These are phyloP conservation scores for Cynopterus brachyotis DNA, from an alignment of 2,113 vertebrate species.

Conservation along the genomic window DNA sequence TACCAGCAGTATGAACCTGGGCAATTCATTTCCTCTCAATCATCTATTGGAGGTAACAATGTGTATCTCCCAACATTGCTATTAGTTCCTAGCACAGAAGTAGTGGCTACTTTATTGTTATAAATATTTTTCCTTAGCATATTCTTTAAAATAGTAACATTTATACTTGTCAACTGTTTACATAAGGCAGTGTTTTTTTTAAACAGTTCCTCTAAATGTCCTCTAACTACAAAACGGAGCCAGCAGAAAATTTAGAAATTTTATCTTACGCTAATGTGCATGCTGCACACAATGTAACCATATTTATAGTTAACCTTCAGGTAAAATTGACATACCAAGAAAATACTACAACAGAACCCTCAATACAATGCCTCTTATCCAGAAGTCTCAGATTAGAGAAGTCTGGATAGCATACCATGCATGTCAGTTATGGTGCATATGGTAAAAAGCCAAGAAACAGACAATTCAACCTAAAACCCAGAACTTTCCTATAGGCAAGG, in stretches of 20 bases:
- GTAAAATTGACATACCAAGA: slow-evolving; percentile 36
- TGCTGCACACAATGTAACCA: background rate
- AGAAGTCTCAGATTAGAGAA: slow-evolving; percentile 36
- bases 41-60: background rate
- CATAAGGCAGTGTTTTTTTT: background rate
- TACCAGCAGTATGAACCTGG: background rate
- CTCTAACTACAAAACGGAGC: background rate
- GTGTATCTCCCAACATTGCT: background rate
- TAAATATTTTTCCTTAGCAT: background rate
- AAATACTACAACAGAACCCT: background rate
- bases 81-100: background rate
- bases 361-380: background rate
- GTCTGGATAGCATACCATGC: background rate
- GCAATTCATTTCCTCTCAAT: background rate
- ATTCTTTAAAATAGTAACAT: slow-evolving; percentile 36
- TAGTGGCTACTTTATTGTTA: background rate
- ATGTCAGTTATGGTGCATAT: background rate
- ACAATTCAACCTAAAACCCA: background rate
- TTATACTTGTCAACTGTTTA: slow-evolving; percentile 33
- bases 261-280: background rate
- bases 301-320: slow-evolving; percentile 10
- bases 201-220: background rate
- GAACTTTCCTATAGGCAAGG: background rate
- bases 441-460: background rate
- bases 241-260: background rate